Percentiles rank a stretch among this genome's conserved stretches.
phyloP scores from a whole-genome alignment of 2,113 vertebrate genomes.

The Megaceryle maxima region DNA sequence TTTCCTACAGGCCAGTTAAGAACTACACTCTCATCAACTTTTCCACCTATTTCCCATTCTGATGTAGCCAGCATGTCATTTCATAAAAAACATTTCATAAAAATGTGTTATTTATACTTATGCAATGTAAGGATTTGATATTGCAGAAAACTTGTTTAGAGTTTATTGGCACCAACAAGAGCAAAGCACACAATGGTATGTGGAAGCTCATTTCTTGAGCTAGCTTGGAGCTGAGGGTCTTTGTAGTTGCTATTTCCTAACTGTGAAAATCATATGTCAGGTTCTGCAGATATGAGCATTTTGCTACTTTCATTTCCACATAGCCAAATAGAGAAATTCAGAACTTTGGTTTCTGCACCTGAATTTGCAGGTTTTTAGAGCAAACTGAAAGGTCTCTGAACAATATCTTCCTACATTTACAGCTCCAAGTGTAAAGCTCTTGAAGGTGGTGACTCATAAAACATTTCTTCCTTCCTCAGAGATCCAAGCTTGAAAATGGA shows the following conservation, averaged over 20 bases:
- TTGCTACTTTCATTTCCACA: conserved; percentile 66
- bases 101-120: conserved; percentile 52
- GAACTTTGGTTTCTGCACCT: conserved; percentile 34
- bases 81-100: background rate
- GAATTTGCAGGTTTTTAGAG: conserved; percentile 44
- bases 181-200: conserved; percentile 48
- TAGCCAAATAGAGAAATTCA: conserved; percentile 48
- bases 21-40: background rate
- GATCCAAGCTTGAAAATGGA: conserved; percentile 43
- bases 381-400: conserved; percentile 35
- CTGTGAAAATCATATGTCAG: conserved; percentile 53
- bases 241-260: conserved; percentile 61
- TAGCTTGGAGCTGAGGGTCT: conserved; percentile 37
- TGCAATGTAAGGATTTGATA: conserved; percentile 37
- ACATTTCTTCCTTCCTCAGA: conserved; percentile 46
- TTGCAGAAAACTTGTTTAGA: conserved; percentile 55
- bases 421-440: conserved; percentile 46
- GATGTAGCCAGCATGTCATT: background rate
- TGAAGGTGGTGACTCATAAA: conserved; percentile 55
- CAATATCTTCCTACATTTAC: conserved; percentile 46
- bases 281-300: conserved; percentile 72
- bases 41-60: conserved; percentile 6
- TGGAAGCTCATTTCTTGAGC: conserved; percentile 42
- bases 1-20: background rate
- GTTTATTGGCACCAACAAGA: conserved; percentile 62